These are phyloP conservation scores for Marisa cornuarietis DNA, from an alignment of 1,140 invertebrate species.

Conservation along the genomic window DNA sequence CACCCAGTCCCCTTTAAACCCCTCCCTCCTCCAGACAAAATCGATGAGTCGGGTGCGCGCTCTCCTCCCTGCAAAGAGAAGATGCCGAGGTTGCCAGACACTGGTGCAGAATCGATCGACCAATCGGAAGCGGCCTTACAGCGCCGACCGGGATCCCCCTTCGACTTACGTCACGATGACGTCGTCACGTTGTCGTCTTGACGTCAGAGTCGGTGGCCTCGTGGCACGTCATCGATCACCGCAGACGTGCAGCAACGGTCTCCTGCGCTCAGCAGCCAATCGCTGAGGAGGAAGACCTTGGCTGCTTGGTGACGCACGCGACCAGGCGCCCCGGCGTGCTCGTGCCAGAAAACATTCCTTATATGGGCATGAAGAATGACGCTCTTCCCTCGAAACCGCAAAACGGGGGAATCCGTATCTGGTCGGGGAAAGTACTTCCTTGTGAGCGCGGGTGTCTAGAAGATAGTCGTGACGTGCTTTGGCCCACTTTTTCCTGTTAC, in stretches of 20 bases:
- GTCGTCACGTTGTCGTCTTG: neutral
- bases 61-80: neutral
- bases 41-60: too few relatives aligned
- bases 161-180: neutral
- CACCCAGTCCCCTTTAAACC: too few relatives aligned
- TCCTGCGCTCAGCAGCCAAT: neutral
- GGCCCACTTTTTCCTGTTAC: neutral
- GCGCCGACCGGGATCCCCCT: neutral
- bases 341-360: conserved; percentile 5
- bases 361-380: conserved; percentile 10
- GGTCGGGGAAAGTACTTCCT: conserved; percentile 5
- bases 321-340: neutral
- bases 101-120: neutral
- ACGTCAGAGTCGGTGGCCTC: neutral
- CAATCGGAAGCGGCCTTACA: neutral
- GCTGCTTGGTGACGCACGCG: neutral
- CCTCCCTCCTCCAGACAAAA: too few relatives aligned
- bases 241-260: neutral
- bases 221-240: neutral
- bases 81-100: neutral
- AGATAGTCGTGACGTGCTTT: neutral
- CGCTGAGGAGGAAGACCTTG: neutral
- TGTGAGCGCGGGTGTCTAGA: neutral
- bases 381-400: neutral
- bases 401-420: conserved; percentile 3